phyloP scores from a whole-genome alignment of 2,888 invertebrate species.

The Scrobipalpa atriplicella region DNA sequence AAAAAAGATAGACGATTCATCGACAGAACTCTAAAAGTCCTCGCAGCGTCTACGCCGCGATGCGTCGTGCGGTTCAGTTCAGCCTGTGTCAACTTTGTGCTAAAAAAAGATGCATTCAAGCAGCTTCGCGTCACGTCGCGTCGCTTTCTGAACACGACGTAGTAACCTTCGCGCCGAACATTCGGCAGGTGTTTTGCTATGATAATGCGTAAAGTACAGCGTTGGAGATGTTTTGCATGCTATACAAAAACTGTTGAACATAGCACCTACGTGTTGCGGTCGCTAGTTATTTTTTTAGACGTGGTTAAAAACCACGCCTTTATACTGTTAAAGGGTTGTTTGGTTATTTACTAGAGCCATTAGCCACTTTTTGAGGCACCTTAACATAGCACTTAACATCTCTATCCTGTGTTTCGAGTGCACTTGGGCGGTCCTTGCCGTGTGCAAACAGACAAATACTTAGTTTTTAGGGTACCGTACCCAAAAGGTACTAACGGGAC shows the following conservation, averaged over 20 bases:
- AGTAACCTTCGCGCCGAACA: no score
- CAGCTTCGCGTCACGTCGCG: no score
- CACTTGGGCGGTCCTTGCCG: conserved; percentile 23
- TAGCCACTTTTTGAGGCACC: conserved; percentile 20
- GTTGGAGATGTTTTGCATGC: background rate
- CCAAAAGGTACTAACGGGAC: no score
- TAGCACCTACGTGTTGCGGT: conserved; percentile 31
- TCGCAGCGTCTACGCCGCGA: no score
- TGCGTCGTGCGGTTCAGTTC: no score
- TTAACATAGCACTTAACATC: conserved; percentile 25
- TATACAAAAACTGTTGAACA: background rate
- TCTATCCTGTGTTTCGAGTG: conserved; percentile 18
- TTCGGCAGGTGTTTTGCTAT: background rate
- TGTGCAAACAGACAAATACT: background rate
- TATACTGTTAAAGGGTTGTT: conserved; percentile 27
- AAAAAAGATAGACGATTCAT: no score
- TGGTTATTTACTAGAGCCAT: conserved; percentile 21
- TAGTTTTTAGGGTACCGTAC: no score
- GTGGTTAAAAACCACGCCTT: conserved; percentile 29
- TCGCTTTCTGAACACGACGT: background rate
- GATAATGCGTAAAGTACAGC: background rate
- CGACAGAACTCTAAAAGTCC: no score
- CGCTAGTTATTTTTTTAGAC: conserved; percentile 5
- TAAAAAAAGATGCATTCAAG: no score
- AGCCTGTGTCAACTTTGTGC: no score